Conservation (phyloP, 1,140 invertebrate genomes). For the Musca domestica region DNA sequence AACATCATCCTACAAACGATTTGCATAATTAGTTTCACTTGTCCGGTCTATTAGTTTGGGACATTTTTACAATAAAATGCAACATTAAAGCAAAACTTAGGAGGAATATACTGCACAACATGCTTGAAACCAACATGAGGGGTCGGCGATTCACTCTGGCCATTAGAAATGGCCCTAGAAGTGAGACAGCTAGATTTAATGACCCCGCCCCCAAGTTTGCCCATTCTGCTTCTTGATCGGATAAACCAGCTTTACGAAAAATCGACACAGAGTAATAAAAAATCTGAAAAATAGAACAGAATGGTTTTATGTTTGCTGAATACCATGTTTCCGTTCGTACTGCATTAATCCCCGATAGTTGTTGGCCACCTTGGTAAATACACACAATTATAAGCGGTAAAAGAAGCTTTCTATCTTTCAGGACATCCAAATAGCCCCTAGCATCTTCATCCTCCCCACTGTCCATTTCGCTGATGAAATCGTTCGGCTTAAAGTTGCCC, state of each 20-base stretch:
- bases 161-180: conserved; percentile 61
- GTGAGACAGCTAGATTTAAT: conserved; percentile 66
- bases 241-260: conserved; percentile 63
- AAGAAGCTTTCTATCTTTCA: conserved; percentile 32
- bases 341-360: conserved; percentile 83
- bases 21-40: neutral
- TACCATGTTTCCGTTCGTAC: conserved; percentile 56
- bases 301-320: neutral
- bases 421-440: conserved; percentile 55
- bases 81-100: conserved; percentile 59
- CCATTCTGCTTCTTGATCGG: conserved; percentile 58
- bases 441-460: conserved; percentile 54
- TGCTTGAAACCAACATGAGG: conserved; percentile 60
- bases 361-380: conserved; percentile 75
- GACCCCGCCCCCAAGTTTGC: conserved; percentile 68
- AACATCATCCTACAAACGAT: conserved; percentile 55
- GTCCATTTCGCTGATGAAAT: conserved; percentile 54
- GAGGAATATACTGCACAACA: conserved; percentile 56
- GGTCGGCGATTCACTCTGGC: conserved; percentile 58
- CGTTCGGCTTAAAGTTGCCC: conserved; percentile 33
- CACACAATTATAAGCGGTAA: conserved; percentile 71
- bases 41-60: neutral
- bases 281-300: conserved; percentile 56
- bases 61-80: conserved; percentile 57
- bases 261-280: conserved; percentile 74